Evolutionary conservation across 2,113 vertebrate species (phyloP), one percentile per base, ranked within the genome.

Genomic region (Aix galericulata): DNA sequence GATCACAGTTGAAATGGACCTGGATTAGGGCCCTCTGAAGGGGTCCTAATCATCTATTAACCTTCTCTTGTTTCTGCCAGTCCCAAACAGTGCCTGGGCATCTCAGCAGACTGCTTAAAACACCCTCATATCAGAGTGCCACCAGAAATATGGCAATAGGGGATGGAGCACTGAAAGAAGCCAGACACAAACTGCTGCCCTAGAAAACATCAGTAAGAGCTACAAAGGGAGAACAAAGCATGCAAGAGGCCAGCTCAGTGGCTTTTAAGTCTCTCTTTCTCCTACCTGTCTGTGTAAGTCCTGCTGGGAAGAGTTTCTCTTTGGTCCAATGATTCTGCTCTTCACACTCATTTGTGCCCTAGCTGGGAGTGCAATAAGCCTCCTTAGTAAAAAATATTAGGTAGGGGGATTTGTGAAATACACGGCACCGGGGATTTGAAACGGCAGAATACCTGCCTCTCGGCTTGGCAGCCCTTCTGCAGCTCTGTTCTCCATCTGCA

Each of bases 401-500:
- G 48, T 74, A 62, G 8, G 6, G n/a, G 50, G 36, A 91, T 83
- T 84, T 84, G 66, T 81, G 53, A 86, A 86, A 91, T 58, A 83
- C 50, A n/a, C 0, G 0, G 34, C 78, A 46, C n/a, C 18, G 38
- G 87, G 74, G 81, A 87, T 48, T 72, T 79, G 75, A 67, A 82
- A 17, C 18, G 15, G 17, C 82, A 50, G 48, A 87, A 68, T 82
- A 78, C 71, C 71, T 91, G 82, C 59, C 15, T 21, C 73, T 72
- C 1, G 0, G 26, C 55, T 91, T 91, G 76, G 76, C 86, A 83
- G 32, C 21, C 42, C 66, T 82, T 83, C 81, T 72, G 66, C 81
- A 56, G 34, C 48, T 92, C 78, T 95, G 69, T 55, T 93, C 86
- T 89, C 62, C 74, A 75, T 56, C 83, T 84, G 73, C 77, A 52